Evolutionary conservation across 1,140 invertebrate genomes (phyloP), one percentile per base, ranked within the genome.

Genomic region (Drosophila trapezifrons): DNA sequence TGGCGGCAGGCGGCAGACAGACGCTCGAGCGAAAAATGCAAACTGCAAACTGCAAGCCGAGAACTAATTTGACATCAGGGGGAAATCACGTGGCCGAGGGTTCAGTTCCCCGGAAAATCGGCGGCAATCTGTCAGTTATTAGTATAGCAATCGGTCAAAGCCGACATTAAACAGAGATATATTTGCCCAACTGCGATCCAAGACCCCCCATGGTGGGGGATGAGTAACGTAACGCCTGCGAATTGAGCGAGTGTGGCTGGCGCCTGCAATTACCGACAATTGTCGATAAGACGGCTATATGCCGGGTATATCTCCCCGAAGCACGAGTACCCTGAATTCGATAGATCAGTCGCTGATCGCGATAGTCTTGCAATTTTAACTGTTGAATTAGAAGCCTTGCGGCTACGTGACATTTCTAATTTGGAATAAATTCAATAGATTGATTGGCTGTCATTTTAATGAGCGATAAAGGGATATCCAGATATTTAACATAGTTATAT

Each of bases 31-130:
- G 51, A 58, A 54, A 71, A 54, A 54, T 64, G 60, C 59, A 49
- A 35, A 27, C 22, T 47, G 37, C 47, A 60, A 57, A 65, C 29
- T 72, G 78, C 78, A 77, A 66, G 55, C 78, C 54, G 80, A 76
- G 76, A 32, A 37, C 18, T 54, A 37, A 49, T 71, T 71, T 37
- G 25, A 58, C 60, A 69, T 52, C 45, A 18, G 25, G 60, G 64
- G 43, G 38, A 46, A 63, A 57, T 76, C 63, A 70, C 72, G 40
- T 64, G 46, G 32, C 18, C 18, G 40, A 46, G 43, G 60, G 60
- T 58, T 51, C 13, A 74, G 25, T 84, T 85, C 58, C 52, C 76
- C 27, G 35, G 65, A 72, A 83, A 79, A 74, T 45, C 43, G 54
- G 22, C 47, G 25, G 57, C 38, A 71, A 70, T 71, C 57, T 49